Base-by-base conservation (phyloP, 1,140 invertebrate genomes). In the Sminthurides bifidus region DNA sequence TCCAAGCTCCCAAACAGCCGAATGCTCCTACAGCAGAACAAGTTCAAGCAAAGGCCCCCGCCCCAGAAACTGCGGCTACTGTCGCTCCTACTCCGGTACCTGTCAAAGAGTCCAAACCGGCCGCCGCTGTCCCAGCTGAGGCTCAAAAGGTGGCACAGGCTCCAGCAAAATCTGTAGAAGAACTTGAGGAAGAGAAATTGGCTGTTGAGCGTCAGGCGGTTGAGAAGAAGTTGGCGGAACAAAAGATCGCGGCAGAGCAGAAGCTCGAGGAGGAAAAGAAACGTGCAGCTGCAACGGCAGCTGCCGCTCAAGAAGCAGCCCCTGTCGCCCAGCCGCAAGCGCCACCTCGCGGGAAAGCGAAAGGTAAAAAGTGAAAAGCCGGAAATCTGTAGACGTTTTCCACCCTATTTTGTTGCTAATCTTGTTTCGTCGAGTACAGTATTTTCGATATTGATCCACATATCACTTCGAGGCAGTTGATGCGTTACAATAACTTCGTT, bases 201-300 rank as follows among this genome's bases (percentile, higher is more conserved):
- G 54, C 53, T 10, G 4, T 33, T 1, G 61, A 60, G 41, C 31
- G 61, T n/a, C 50, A 40, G 38, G 61, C 61, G 0, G 19, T 63
- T 5, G 61, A 63, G 52, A 57, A 57, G 41, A 63, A 63, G 49
- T 29, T 63, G 14, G 58, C 61, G 1, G 61, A 63, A 26, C 61
- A 63, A 38, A 63, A 60, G 33, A 44, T 24, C 23, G 41, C 51
- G 8, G 61, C 61, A 1, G 61, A 63, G 27, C 58, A 63, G 30
- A 63, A 63, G 43, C 43, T 64, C 4, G 30, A 54, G 26, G 52
- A 54, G 40, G 61, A 64, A 38, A 45, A 46, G n/a, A 31, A 26
- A 15, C n/a, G 30, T 19, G 52, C 45, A n/a, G 55, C 49, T 52
- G 43, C 58, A 24, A 49, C 54, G 3, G 35, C 38, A n/a, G 44